Conservation (phyloP, 2,113 vertebrate species). For the Lanius collurio region DNA sequence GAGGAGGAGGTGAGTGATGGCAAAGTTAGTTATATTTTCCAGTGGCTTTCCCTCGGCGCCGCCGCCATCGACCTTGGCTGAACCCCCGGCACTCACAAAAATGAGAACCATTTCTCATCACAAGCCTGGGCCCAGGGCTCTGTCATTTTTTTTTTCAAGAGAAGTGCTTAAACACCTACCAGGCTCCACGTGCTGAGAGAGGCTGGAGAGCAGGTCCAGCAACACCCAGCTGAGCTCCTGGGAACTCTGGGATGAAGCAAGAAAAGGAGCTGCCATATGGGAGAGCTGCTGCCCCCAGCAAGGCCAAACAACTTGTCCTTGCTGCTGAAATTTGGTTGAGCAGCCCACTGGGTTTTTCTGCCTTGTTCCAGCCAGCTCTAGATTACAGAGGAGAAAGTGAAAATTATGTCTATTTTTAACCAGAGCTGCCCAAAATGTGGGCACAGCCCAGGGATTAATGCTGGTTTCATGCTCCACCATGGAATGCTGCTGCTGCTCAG, state of each 20-base stretch:
- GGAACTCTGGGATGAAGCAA: not conserved
- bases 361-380: not conserved
- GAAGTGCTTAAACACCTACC: not conserved
- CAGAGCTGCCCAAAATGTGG: not conserved
- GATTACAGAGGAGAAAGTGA: not conserved
- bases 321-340: not conserved
- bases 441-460: not conserved
- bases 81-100: constrained; percentile 1
- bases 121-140: not conserved
- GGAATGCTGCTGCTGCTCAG: not conserved
- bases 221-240: not conserved
- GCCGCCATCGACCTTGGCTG: not conserved
- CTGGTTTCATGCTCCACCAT: not conserved
- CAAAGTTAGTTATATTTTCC: constrained; percentile 27
- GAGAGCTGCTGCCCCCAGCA: not conserved
- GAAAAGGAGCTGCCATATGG: not conserved
- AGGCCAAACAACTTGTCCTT: not conserved
- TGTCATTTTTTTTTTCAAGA: not conserved
- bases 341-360: not conserved
- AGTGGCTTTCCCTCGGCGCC: not conserved
- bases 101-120: constrained; percentile 37
- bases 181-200: not conserved
- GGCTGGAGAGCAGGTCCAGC: not conserved
- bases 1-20: constrained; percentile 9
- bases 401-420: not conserved